A percentile compares a stretch with the other conserved stretches of the same genome.
These are phyloP conservation scores for Deilephila elpenor DNA, from an alignment of 2,888 invertebrate genomes.

Conservation along the genomic window DNA sequence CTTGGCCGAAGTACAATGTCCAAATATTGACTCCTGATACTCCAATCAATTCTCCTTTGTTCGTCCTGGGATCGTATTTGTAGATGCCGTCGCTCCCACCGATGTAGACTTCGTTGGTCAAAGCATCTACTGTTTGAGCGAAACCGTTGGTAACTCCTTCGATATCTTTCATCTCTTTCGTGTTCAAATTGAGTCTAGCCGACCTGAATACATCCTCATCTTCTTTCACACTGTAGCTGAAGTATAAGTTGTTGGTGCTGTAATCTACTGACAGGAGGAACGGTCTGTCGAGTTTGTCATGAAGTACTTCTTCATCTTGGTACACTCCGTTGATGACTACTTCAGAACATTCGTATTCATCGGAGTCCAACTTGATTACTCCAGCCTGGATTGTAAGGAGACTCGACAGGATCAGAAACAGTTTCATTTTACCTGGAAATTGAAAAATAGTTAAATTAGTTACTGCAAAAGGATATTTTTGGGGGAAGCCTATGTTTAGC, in stretches of 20 bases:
- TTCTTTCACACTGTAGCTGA: conserved; percentile 61
- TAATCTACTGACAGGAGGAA: conserved; percentile 64
- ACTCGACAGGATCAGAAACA: conserved; percentile 47
- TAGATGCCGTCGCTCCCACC: conserved; percentile 69
- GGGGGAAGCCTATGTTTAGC: no score
- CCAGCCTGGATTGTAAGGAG: conserved; percentile 52
- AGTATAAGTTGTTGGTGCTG: conserved; percentile 64
- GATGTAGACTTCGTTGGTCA: conserved; percentile 62
- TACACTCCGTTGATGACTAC: conserved; percentile 53
- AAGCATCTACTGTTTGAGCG: conserved; percentile 65
- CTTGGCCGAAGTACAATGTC: conserved; percentile 66
- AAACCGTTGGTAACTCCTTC: conserved; percentile 63
- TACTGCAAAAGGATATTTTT: not conserved
- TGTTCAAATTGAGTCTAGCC: conserved; percentile 62
- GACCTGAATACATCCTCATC: conserved; percentile 58
- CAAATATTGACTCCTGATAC: conserved; percentile 61
- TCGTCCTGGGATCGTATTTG: conserved; percentile 59
- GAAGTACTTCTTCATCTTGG: conserved; percentile 59
- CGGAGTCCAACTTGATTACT: conserved; percentile 47
- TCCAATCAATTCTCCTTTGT: conserved; percentile 57
- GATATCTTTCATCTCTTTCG: conserved; percentile 60
- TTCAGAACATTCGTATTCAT: conserved; percentile 51
- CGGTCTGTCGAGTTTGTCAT: conserved; percentile 60
- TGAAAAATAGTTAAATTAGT: not conserved
- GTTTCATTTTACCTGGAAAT: conserved; percentile 49